These are phyloP conservation scores for Cheilosia scutellata DNA, from an alignment of 2,888 invertebrate species.

Conservation along the genomic window DNA sequence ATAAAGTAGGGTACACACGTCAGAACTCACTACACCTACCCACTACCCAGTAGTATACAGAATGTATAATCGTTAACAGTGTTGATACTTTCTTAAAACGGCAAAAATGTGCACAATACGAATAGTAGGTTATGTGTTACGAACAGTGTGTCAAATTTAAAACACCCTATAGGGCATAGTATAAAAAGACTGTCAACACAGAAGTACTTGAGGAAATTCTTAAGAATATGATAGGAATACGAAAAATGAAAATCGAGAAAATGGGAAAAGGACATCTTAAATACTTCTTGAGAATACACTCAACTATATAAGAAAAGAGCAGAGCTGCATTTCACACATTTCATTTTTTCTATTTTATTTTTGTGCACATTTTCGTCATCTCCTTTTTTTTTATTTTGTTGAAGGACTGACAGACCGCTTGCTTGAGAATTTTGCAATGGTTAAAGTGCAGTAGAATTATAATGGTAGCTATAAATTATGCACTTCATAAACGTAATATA, in stretches of 20 bases:
- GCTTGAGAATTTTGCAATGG: slow-evolving; percentile 17
- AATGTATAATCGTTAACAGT: too few relatives aligned
- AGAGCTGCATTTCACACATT: slow-evolving; percentile 39
- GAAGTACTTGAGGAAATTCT: slow-evolving; percentile 8
- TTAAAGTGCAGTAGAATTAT: slow-evolving; percentile 25
- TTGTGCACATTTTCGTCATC: slow-evolving; percentile 9
- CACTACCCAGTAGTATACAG: too few relatives aligned
- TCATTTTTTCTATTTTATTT: not conserved
- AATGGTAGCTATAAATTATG: slow-evolving; percentile 50
- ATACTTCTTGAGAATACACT: slow-evolving; percentile 48
- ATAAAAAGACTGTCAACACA: slow-evolving; percentile 34
- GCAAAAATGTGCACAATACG: too few relatives aligned
- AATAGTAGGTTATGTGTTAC: too few relatives aligned
- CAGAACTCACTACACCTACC: too few relatives aligned
- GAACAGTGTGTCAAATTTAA: too few relatives aligned
- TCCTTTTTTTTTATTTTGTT: not conserved
- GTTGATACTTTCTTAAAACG: too few relatives aligned
- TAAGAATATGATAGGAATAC: slow-evolving; percentile 34
- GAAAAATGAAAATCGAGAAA: slow-evolving; percentile 25
- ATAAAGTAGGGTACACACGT: too few relatives aligned
- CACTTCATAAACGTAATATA: slow-evolving; percentile 3
- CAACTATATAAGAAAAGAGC: slow-evolving; percentile 34
- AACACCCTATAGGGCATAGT: too few relatives aligned
- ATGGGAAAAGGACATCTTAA: slow-evolving; percentile 35
- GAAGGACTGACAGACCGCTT: slow-evolving; percentile 17